These are phyloP conservation scores for Mimumesa dahlbomi DNA, from an alignment of 2,888 invertebrate genomes.

Conservation along the genomic window DNA sequence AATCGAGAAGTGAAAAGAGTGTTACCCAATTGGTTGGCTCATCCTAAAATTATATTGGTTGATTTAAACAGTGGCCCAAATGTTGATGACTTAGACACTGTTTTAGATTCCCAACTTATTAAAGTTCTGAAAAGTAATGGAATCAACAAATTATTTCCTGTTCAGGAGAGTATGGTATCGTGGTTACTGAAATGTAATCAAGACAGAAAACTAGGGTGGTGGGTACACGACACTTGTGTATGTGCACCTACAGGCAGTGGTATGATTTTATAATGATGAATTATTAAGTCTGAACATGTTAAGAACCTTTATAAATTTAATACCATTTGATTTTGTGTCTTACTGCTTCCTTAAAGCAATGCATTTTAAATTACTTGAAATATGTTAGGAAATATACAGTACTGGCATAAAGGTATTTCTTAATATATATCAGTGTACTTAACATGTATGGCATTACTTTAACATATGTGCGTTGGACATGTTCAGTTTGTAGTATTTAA, in stretches of 20 bases:
- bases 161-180: constrained; percentile 89
- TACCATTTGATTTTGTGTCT: no score
- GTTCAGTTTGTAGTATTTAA: no score
- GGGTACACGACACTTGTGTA: constrained; percentile 95
- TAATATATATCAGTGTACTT: no score
- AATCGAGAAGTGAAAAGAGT: constrained; percentile 84
- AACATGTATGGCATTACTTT: no score
- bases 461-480: no score
- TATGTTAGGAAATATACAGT: no score
- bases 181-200: constrained; percentile 86
- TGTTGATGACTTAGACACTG: constrained; percentile 81
- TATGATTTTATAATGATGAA: constrained; percentile 17
- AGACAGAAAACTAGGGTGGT: constrained; percentile 82
- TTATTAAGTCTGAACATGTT: no score
- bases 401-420: no score
- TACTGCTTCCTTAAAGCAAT: no score
- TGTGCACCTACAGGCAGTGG: constrained; percentile 99
- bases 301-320: no score
- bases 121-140: constrained; percentile 86
- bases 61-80: constrained; percentile 82
- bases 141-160: constrained; percentile 91
- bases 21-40: constrained; percentile 92
- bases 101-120: constrained; percentile 84
- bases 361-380: no score
- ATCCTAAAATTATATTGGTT: constrained; percentile 89